Evolutionary conservation across 2,888 invertebrate species (phyloP).

Genomic region (Scaptomyza parva): DNA sequence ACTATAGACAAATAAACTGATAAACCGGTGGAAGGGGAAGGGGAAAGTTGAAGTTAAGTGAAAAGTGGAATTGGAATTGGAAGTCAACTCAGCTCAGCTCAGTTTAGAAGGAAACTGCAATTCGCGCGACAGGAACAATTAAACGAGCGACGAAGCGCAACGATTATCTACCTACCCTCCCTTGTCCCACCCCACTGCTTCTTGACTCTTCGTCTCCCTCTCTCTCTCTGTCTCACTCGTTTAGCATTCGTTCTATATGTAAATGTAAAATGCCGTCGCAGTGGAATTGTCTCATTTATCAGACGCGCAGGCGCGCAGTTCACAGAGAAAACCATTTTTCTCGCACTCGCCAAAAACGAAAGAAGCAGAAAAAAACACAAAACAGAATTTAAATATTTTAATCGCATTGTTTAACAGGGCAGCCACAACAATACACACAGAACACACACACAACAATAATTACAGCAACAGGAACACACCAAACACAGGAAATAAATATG

Average conservation of each 20-base stretch:
- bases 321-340: conserved; percentile 31
- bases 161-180: conserved; percentile 29
- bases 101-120: conserved; percentile 69
- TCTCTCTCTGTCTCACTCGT: too few relatives aligned
- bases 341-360: conserved; percentile 63
- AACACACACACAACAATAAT: conserved; percentile 27
- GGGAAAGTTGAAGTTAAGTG: too few relatives aligned
- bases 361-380: too few relatives aligned
- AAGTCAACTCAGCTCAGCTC: conserved; percentile 19
- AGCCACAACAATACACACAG: too few relatives aligned
- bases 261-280: conserved; percentile 51
- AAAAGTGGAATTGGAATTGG: conserved; percentile 7
- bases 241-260: conserved; percentile 60
- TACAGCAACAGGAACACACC: conserved; percentile 22
- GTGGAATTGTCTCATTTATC: conserved; percentile 74
- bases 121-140: conserved; percentile 76
- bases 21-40: too few relatives aligned
- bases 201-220: too few relatives aligned
- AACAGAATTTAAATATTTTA: conserved; percentile 75
- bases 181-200: background rate
- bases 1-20: conserved; percentile 27
- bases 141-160: conserved; percentile 71
- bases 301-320: conserved; percentile 73
- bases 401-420: conserved; percentile 65
- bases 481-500: conserved; percentile 7